A percentile compares a stretch with the other conserved stretches of the same genome.
Evolutionary conservation across 2,113 vertebrate species (phyloP).

Genomic region (Oryctolagus cuniculus): mOryCun1.1 NC_091438.1:134168001-134168500

Average conservation of each 20-base stretch:
- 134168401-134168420: no score
- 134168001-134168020: conserved; percentile 67
- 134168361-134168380: no score
- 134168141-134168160: conserved; percentile 42
- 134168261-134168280: background rate
- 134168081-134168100: conserved; percentile 56
- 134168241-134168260: conserved; percentile 20
- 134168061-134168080: conserved; percentile 69
- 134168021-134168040: conserved; percentile 55
- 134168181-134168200: conserved; percentile 18
- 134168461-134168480: no score
- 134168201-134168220: background rate
- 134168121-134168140: conserved; percentile 6
- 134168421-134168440: no score
- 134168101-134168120: conserved; percentile 55
- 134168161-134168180: background rate
- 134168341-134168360: no score
- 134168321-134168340: no score
- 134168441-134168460: no score
- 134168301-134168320: no score
- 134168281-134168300: no score
- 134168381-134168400: no score
- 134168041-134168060: conserved; percentile 71
- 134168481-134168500: no score
- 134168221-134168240: background rate